These are phyloP conservation scores for Thymelicus acteon DNA, from an alignment of 2,888 invertebrate genomes.

Conservation along the genomic window DNA sequence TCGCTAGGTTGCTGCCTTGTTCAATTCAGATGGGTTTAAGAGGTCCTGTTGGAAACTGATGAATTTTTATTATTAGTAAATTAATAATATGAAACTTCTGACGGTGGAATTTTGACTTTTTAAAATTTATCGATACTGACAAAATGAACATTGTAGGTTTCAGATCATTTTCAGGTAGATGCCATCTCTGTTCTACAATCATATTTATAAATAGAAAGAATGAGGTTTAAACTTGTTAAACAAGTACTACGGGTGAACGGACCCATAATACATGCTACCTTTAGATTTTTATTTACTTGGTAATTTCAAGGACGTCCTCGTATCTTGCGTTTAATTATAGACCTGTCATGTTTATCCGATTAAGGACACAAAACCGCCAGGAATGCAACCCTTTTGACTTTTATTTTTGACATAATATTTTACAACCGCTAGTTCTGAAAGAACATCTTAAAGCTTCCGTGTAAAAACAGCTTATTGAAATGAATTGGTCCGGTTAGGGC, in stretches of 20 bases:
- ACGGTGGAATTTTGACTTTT: too few species aligned
- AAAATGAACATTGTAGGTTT: background rate
- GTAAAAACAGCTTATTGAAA: slow-evolving; percentile 14
- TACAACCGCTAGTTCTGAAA: background rate
- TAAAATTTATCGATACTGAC: too few species aligned
- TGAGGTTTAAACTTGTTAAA: background rate
- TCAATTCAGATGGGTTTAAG: too few species aligned
- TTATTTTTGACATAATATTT: background rate
- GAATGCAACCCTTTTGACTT: background rate
- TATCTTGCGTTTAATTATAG: too few species aligned
- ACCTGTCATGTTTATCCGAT: background rate
- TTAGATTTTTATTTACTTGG: background rate
- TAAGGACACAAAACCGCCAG: background rate
- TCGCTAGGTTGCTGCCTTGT: too few species aligned
- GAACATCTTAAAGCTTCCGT: slow-evolving; percentile 2
- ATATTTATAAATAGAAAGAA: background rate
- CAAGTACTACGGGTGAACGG: background rate
- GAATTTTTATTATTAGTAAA: too few species aligned
- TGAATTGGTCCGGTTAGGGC: background rate
- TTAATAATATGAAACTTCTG: too few species aligned
- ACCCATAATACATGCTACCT: background rate
- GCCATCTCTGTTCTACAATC: background rate
- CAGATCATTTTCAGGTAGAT: too few species aligned
- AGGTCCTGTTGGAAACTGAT: too few species aligned
- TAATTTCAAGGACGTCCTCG: background rate